Conservation (phyloP, 2,797 vertebrate species). For the Pipistrellus pipistrellus region DNA sequence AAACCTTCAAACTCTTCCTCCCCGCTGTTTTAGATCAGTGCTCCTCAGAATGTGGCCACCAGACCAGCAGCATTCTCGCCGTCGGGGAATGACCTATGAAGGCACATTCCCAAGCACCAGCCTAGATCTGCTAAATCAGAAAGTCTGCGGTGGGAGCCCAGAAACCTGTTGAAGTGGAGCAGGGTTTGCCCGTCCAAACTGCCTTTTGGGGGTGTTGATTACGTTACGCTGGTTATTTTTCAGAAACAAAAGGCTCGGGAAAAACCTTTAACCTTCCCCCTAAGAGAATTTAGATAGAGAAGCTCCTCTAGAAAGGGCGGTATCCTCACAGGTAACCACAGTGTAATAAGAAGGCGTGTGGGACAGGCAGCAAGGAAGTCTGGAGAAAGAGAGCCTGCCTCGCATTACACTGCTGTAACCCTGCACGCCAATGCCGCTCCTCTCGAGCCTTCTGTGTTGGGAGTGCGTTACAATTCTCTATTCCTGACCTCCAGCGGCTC, state of each 20-base stretch:
- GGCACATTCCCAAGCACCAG: neutral
- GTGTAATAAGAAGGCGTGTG: neutral
- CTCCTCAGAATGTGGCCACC: neutral
- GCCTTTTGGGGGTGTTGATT: neutral
- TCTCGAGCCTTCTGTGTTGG: neutral
- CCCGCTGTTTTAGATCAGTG: neutral
- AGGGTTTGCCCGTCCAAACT: neutral
- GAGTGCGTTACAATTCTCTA: neutral
- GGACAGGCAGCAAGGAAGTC: accelerated
- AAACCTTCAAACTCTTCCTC: neutral
- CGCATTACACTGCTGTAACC: neutral
- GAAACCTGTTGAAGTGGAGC: neutral
- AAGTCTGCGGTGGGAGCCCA: neutral
- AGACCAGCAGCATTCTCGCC: neutral
- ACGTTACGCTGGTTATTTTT: neutral
- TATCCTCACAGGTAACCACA: neutral
- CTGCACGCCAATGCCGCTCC: neutral
- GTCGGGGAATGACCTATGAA: neutral
- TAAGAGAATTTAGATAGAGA: neutral
- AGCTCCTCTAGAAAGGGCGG: neutral
- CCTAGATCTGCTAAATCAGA: neutral
- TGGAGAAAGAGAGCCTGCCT: neutral
- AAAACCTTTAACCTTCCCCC: neutral
- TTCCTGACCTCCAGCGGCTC: neutral
- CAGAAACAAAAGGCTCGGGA: neutral